phyloP scores from a whole-genome alignment of 2,888 invertebrate species.

The Argyresthia albistria region DNA sequence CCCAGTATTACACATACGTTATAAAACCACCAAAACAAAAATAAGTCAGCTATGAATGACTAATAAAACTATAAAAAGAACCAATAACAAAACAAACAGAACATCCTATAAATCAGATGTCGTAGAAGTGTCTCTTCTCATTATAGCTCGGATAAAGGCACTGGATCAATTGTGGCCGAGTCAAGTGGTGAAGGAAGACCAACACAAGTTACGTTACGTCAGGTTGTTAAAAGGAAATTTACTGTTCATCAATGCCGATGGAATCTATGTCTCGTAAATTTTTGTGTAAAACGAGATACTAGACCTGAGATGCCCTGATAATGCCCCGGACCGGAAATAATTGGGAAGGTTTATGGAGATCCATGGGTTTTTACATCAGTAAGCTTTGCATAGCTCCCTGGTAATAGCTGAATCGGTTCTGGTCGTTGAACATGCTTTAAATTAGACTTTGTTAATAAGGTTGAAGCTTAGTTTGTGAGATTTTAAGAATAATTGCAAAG shows the following conservation, averaged over 20 bases:
- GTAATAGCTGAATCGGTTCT: constrained; percentile 19
- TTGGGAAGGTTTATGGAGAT: constrained; percentile 51
- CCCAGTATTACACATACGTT: constrained; percentile 16
- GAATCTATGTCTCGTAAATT: constrained; percentile 56
- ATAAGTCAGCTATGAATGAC: constrained; percentile 1
- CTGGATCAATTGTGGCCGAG: constrained; percentile 2
- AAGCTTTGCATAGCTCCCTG: background rate
- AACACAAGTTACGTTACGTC: constrained; percentile 27
- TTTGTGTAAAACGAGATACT: constrained; percentile 56
- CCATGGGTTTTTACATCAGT: constrained; percentile 14
- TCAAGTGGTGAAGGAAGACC: background rate
- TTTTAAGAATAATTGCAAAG: constrained; percentile 26
- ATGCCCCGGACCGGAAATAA: constrained; percentile 54
- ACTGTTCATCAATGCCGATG: constrained; percentile 50
- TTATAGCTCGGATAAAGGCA: constrained; percentile 2
- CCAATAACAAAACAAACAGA: constrained; percentile 33
- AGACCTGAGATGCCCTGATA: constrained; percentile 54
- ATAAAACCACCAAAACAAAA: constrained; percentile 19
- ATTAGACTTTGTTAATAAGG: constrained; percentile 28
- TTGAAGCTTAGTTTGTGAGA: constrained; percentile 18
- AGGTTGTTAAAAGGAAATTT: constrained; percentile 53
- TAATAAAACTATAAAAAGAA: constrained; percentile 23
- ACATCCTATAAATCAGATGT: constrained; percentile 42
- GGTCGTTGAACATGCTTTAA: constrained; percentile 37
- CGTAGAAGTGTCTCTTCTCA: constrained; percentile 29